Conservation (phyloP, 2,888 invertebrate genomes). For the Ceratothoa steindachneri region DNA sequence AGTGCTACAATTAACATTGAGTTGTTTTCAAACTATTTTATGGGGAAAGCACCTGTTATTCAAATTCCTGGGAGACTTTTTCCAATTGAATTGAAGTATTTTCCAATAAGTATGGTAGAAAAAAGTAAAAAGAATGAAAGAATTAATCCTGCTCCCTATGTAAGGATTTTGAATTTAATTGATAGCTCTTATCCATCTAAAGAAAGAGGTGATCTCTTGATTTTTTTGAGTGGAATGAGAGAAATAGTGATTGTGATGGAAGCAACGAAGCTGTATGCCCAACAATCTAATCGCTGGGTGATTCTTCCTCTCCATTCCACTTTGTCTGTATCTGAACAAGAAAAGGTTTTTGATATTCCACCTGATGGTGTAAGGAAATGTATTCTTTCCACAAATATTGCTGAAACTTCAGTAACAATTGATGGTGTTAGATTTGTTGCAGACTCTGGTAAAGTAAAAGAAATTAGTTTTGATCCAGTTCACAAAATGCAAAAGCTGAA, state of each 20-base stretch:
- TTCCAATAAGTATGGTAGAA: slow-evolving; percentile 61
- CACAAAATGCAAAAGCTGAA: slow-evolving; percentile 85
- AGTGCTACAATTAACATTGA: slow-evolving; percentile 97
- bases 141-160: slow-evolving; percentile 88
- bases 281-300: slow-evolving; percentile 79
- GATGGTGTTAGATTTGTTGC: slow-evolving; percentile 96
- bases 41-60: slow-evolving; percentile 51
- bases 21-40: slow-evolving; percentile 88
- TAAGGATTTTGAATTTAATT: slow-evolving; percentile 85
- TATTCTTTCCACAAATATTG: slow-evolving; percentile 95
- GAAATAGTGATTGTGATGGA: slow-evolving; percentile 85
- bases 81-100: slow-evolving; percentile 85
- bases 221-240: slow-evolving; percentile 91
- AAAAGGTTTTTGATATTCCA: slow-evolving; percentile 92
- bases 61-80: slow-evolving; percentile 85
- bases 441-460: slow-evolving; percentile 95
- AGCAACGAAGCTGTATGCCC: slow-evolving; percentile 74
- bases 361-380: slow-evolving; percentile 85
- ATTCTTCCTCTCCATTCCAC: slow-evolving; percentile 88
- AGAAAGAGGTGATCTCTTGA: slow-evolving; percentile 87
- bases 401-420: slow-evolving; percentile 97
- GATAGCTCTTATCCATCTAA: slow-evolving; percentile 79
- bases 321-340: slow-evolving; percentile 87
- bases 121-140: slow-evolving; percentile 62
- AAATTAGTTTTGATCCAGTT: slow-evolving; percentile 90